Base-by-base conservation (phyloP, 2,113 vertebrate species). In the Poicephalus gulielmi region DNA sequence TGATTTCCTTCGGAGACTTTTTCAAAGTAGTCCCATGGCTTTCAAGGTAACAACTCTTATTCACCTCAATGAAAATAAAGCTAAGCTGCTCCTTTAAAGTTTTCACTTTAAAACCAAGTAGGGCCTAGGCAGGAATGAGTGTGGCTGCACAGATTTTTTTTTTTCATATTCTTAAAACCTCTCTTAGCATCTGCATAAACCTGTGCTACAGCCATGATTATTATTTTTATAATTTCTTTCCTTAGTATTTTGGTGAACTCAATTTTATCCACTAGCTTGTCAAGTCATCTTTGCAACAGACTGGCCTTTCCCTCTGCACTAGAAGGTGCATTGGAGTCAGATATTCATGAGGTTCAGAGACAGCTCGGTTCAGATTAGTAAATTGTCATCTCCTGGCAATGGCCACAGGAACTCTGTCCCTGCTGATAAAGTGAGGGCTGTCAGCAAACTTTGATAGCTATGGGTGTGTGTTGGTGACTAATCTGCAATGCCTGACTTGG, bases 1-100 rank as follows among this genome's bases (percentile, higher is more conserved):
- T 96, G 74, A 89, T 95, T 97, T 97, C 96, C 96, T 97, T 96
- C 92, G 94, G 90, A 57, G 80, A 88, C 95, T 88, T 80, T 93
- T 95, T 94, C 68, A 93, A 35, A 70, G n/a, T 62, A 92, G 91
- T 89, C 37, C 53, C 59, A 59, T 46, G 60, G 74, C 86, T 94
- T 91, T 91, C 81, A 83, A 96, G 91, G 83, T 94, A 94, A 75
- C 78, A 80, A 59, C 49, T 94, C 43, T 89, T 93, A 67, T 53
- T 69, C 70, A 85, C 87, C 74, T 97, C 82, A 68, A 0, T 46
- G 62, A 83, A 83, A 90, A 77, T 67, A 83, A 94, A 91, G 41
- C 31, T 71, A 90, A 33, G 31, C 20, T 75, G 24, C 17, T 69
- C 13, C 80, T 90, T 75, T 68, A 14, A 84, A 60, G 33, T 62